These are phyloP conservation scores for Piscicola geometra DNA, from an alignment of 2,888 invertebrate species.

Conservation along the genomic window DNA sequence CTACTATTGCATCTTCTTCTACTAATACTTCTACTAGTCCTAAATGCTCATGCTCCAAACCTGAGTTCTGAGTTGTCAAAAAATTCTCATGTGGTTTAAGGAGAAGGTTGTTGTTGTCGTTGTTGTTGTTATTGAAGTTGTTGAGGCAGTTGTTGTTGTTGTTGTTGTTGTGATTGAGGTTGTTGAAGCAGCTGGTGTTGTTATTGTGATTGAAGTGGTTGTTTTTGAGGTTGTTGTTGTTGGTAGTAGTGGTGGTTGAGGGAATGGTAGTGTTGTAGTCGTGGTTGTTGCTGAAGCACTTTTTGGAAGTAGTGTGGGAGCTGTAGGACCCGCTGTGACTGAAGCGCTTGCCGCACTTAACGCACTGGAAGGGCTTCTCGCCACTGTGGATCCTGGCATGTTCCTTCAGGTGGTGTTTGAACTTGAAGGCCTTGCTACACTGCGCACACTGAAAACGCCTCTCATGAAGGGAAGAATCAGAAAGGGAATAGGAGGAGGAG, in stretches of 20 bases:
- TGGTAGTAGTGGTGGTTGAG: neutral
- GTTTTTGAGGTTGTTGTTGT: neutral
- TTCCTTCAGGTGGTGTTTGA: slow-evolving; percentile 98
- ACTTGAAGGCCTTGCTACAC: slow-evolving; percentile 97
- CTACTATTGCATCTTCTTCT: too few species aligned
- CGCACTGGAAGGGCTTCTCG: slow-evolving; percentile 77
- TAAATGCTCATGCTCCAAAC: too few species aligned
- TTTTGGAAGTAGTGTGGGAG: slow-evolving; percentile 36
- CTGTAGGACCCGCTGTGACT: slow-evolving; percentile 67
- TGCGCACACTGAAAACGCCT: slow-evolving; percentile 95
- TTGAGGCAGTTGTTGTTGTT: slow-evolving; percentile 4
- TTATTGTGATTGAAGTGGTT: neutral
- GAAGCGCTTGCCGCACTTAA: slow-evolving; percentile 96
- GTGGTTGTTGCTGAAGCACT: slow-evolving; percentile 24
- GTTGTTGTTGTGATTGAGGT: slow-evolving; percentile 2
- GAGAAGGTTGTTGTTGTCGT: slow-evolving; percentile 7
- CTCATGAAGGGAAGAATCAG: too few species aligned
- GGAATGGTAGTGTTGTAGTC: too few species aligned
- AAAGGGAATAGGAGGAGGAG: neutral
- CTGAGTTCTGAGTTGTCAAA: too few species aligned
- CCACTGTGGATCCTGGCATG: slow-evolving; percentile 97
- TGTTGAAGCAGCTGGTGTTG: slow-evolving; percentile 11
- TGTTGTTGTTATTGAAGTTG: slow-evolving; percentile 16
- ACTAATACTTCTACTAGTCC: too few species aligned
- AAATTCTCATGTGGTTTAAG: too few species aligned